Percentiles rank a stretch among this genome's conserved stretches.
Conservation (phyloP, 2,797 vertebrate species). For the Acrocephalus scirpaceus region DNA sequence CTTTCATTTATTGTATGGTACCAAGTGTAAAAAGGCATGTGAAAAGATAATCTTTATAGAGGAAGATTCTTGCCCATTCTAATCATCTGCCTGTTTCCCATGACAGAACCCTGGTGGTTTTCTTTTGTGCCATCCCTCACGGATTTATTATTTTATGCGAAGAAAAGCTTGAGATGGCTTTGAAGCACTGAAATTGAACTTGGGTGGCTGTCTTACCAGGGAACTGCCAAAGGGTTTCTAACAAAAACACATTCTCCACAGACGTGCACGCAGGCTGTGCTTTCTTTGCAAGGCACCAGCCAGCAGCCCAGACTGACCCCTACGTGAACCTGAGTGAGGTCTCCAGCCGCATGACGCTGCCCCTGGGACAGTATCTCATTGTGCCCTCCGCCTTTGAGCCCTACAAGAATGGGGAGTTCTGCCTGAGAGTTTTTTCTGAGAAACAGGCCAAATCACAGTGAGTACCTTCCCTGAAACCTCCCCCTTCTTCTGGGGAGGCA, state of each 20-base stretch:
- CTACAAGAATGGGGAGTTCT: constrained; percentile 86
- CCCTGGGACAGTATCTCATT: constrained; percentile 85
- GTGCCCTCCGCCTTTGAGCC: constrained; percentile 89
- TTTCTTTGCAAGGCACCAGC: constrained; percentile 81
- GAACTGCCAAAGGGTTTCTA: neutral
- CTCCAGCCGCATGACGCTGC: constrained; percentile 79
- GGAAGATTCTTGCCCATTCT: neutral
- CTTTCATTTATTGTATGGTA: neutral
- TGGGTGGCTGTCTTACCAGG: neutral
- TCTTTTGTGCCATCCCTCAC: neutral
- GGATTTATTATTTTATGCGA: neutral
- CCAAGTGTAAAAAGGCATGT: neutral
- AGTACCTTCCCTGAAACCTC: neutral
- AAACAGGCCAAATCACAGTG: constrained; percentile 81
- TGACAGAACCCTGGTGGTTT: neutral
- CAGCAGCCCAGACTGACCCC: constrained; percentile 76
- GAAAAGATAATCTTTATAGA: neutral
- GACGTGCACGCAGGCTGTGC: constrained; percentile 79
- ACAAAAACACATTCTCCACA: neutral
- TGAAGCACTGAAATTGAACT: neutral
- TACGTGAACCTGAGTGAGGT: constrained; percentile 88
- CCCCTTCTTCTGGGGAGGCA: neutral
- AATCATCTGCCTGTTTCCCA: neutral
- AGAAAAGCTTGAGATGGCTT: neutral
- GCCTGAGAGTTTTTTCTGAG: constrained; percentile 88